Percentiles rank a stretch among this genome's conserved stretches.
phyloP scores from a whole-genome alignment of 2,888 invertebrate species.

The Mesoligia furuncula region DNA sequence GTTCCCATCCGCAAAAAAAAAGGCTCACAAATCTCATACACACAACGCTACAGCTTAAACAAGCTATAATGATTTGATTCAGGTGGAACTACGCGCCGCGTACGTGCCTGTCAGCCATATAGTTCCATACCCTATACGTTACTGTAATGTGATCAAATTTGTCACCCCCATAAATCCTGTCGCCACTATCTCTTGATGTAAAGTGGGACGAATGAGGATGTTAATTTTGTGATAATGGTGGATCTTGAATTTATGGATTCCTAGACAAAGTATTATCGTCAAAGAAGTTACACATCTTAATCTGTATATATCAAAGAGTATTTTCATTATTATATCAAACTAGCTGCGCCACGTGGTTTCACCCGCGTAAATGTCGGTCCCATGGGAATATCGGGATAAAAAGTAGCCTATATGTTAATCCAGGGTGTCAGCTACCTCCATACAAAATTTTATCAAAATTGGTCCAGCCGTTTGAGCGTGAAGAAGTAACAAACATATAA shows the following conservation, averaged over 20 bases:
- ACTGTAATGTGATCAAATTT: slow-evolving; percentile 79
- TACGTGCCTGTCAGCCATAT: slow-evolving; percentile 64
- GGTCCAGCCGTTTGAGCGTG: no score
- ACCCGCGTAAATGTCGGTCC: no score
- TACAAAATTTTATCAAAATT: no score
- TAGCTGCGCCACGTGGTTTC: no score
- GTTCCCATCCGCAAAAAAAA: no score
- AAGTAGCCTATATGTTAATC: no score
- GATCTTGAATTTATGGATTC: slow-evolving; percentile 29
- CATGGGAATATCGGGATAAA: no score
- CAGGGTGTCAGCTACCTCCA: no score
- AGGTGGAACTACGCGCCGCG: slow-evolving; percentile 47
- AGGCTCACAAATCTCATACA: slow-evolving; percentile 20
- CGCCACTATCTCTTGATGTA: slow-evolving; percentile 69
- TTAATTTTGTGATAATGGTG: slow-evolving; percentile 63
- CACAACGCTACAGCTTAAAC: slow-evolving; percentile 40
- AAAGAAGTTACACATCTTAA: neutral
- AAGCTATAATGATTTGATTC: slow-evolving; percentile 59
- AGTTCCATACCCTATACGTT: slow-evolving; percentile 73
- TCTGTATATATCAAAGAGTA: no score
- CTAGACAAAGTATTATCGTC: neutral
- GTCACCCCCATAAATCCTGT: slow-evolving; percentile 76
- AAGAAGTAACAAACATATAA: no score
- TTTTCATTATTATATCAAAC: no score
- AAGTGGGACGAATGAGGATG: slow-evolving; percentile 64